Conservation (phyloP, 2,888 invertebrate species). For the Andrena bucephala region DNA sequence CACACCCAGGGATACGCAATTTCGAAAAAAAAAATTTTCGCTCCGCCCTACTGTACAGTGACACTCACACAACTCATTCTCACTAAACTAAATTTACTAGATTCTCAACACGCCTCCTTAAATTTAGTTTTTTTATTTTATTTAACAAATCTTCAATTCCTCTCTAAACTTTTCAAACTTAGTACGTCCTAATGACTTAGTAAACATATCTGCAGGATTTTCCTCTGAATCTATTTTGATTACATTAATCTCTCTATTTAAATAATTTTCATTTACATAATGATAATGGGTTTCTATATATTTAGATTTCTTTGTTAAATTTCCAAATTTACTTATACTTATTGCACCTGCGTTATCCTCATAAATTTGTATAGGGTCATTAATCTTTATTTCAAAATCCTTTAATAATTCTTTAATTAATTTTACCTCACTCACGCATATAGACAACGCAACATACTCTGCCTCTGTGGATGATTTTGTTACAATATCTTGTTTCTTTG, state of each 20-base stretch:
- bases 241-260: background rate
- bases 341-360: background rate
- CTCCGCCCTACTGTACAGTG: too few relatives aligned
- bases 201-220: background rate
- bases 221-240: background rate
- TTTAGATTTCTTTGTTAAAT: background rate
- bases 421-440: background rate
- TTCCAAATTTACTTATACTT: background rate
- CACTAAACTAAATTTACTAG: too few relatives aligned
- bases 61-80: accelerated
- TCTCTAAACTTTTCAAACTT: background rate
- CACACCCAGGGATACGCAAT: too few relatives aligned
- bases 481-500: background rate
- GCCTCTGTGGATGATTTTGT: background rate
- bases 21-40: too few relatives aligned
- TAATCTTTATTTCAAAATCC: background rate
- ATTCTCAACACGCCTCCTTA: too few relatives aligned
- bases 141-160: background rate
- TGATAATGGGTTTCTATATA: background rate
- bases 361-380: background rate
- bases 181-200: background rate
- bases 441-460: background rate
- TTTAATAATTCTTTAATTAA: background rate
- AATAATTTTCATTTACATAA: background rate
- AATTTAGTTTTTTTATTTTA: background rate